phyloP scores from a whole-genome alignment of 2,888 invertebrate genomes.

The Camponotus fellah region DNA sequence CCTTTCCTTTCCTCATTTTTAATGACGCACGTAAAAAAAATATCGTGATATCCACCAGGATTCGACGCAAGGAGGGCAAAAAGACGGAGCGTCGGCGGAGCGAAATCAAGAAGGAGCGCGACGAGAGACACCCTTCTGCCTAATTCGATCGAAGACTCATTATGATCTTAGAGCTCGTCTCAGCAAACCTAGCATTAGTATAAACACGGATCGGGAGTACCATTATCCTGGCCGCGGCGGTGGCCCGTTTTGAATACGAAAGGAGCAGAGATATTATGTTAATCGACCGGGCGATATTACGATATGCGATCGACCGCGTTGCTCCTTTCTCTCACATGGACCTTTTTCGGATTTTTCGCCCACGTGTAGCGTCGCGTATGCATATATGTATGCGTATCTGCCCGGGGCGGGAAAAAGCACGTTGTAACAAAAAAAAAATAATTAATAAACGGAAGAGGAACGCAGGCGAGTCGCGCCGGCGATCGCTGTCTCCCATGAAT shows the following conservation, averaged over 20 bases:
- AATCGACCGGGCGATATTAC: slow-evolving; percentile 80
- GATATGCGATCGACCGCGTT: slow-evolving; percentile 71
- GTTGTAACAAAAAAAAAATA: slow-evolving; percentile 49
- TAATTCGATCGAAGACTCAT: slow-evolving; percentile 83
- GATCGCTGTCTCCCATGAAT: slow-evolving; percentile 66
- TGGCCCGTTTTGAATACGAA: slow-evolving; percentile 83
- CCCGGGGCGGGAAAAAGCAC: slow-evolving; percentile 27
- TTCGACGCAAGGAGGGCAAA: slow-evolving; percentile 44
- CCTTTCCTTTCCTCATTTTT: slow-evolving; percentile 46
- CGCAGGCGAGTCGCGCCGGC: slow-evolving; percentile 25
- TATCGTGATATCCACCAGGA: slow-evolving; percentile 51
- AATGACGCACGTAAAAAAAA: slow-evolving; percentile 63
- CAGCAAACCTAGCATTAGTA: slow-evolving; percentile 83
- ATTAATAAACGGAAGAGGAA: slow-evolving; percentile 62
- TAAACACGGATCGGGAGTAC: slow-evolving; percentile 83
- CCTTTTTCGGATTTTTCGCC: slow-evolving; percentile 71
- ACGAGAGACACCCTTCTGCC: slow-evolving; percentile 75
- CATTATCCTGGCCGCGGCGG: slow-evolving; percentile 78
- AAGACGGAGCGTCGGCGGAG: slow-evolving; percentile 35
- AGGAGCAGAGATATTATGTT: slow-evolving; percentile 84
- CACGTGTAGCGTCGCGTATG: slow-evolving; percentile 61
- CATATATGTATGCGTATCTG: slow-evolving; percentile 45
- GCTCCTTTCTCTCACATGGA: slow-evolving; percentile 63
- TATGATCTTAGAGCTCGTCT: slow-evolving; percentile 80
- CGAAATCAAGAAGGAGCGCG: slow-evolving; percentile 52